Conservation (phyloP, 2,888 invertebrate genomes). For the Chymomyza procnemis region DNA sequence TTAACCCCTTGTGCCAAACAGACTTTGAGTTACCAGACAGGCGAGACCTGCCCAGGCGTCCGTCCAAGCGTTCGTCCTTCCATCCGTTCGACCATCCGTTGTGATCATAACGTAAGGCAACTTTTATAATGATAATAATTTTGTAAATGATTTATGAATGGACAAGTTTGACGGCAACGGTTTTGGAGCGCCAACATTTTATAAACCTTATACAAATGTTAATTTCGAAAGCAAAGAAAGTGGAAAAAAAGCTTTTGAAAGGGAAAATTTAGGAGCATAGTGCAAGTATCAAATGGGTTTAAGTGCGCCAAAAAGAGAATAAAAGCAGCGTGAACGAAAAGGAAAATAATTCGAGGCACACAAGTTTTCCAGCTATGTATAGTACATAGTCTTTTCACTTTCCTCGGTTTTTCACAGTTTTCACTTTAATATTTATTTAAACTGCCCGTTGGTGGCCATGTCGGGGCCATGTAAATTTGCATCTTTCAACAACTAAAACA, state of each 20-base stretch:
- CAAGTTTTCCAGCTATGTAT: conserved; percentile 10
- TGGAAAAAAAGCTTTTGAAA: not conserved
- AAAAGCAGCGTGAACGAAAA: conserved; percentile 22
- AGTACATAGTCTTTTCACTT: not conserved
- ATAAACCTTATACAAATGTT: conserved; percentile 65
- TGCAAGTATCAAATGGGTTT: not conserved
- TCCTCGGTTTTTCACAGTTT: conserved; percentile 60
- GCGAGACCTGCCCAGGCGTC: conserved; percentile 18
- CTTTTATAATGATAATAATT: conserved; percentile 73
- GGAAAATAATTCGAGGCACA: conserved; percentile 12
- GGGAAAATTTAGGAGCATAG: not conserved
- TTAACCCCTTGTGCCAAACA: conserved; percentile 57
- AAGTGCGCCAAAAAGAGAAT: not conserved
- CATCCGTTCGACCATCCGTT: too few species aligned
- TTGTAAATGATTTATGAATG: conserved; percentile 71
- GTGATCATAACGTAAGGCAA: conserved; percentile 64
- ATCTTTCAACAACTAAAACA: conserved; percentile 53
- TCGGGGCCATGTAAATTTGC: conserved; percentile 65
- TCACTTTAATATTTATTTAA: conserved; percentile 72
- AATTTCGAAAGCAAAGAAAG: conserved; percentile 48
- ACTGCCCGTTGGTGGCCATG: conserved; percentile 47
- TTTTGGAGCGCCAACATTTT: conserved; percentile 25
- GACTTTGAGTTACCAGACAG: conserved; percentile 16
- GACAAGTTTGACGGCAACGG: conserved; percentile 62
- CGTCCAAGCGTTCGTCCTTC: too few species aligned